phyloP scores from a whole-genome alignment of 1,140 invertebrate species.

The Drosophila carrolli region DNA sequence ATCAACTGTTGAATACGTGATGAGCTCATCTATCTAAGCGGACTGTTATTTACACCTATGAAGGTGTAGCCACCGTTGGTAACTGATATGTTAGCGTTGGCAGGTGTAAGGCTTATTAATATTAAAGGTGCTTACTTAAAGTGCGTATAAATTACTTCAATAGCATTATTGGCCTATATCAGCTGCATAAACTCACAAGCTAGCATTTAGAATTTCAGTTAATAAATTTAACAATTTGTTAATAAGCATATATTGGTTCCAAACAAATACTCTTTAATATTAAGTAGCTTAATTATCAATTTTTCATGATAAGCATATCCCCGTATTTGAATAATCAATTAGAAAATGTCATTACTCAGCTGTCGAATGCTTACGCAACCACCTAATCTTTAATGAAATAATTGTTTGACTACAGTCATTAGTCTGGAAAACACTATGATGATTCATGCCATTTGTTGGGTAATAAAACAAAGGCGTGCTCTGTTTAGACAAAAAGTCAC shows the following conservation, averaged over 20 bases:
- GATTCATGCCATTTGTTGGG: slow-evolving; percentile 20
- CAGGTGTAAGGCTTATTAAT: background rate
- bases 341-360: slow-evolving; percentile 3
- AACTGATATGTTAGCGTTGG: background rate
- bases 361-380: background rate
- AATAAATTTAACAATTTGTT: too few relatives aligned
- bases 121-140: background rate
- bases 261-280: too few relatives aligned
- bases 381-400: slow-evolving; percentile 2
- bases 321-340: background rate
- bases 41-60: slow-evolving; percentile 7
- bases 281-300: too few relatives aligned
- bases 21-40: slow-evolving; percentile 29
- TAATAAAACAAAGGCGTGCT: slow-evolving; percentile 31
- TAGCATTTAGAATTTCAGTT: background rate
- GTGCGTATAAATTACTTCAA: background rate
- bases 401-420: slow-evolving; percentile 19
- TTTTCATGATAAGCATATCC: too few relatives aligned
- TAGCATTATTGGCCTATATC: background rate
- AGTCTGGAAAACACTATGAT: slow-evolving; percentile 1
- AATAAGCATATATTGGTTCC: too few relatives aligned
- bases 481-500: slow-evolving; percentile 2
- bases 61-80: slow-evolving; percentile 17
- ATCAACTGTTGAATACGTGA: slow-evolving; percentile 25
- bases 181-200: background rate